These are phyloP conservation scores for Protosalanx chinensis DNA, from an alignment of 2,797 vertebrate species.

Conservation along the genomic window DNA sequence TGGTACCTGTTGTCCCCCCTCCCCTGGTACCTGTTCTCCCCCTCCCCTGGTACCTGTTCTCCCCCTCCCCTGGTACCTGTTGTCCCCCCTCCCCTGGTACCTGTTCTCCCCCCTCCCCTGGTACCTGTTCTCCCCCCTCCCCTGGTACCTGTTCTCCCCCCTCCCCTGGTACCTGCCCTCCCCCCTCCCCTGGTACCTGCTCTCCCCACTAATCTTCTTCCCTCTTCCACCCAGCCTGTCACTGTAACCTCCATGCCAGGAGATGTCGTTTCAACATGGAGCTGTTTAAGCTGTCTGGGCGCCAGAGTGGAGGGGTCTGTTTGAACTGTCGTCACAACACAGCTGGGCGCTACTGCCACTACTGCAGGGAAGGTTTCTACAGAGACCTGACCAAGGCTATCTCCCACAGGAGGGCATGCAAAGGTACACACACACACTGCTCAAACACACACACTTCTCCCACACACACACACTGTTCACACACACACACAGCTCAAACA, in stretches of 20 bases:
- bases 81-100: not conserved
- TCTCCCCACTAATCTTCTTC: not conserved
- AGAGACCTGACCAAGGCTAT: conserved; percentile 95
- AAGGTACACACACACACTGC: conserved; percentile 73
- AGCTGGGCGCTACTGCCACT: conserved; percentile 94
- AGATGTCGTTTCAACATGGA: conserved; percentile 99
- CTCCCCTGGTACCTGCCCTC: not conserved
- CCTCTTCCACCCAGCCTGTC: conserved; percentile 77
- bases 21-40: too few relatives aligned
- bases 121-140: not conserved
- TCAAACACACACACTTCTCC: conserved; percentile 53
- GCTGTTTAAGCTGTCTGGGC: conserved; percentile 93
- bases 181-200: not conserved
- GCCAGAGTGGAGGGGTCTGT: conserved; percentile 92
- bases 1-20: too few relatives aligned
- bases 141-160: not conserved
- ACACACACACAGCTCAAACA: conserved; percentile 4
- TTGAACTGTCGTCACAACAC: conserved; percentile 98
- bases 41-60: too few relatives aligned
- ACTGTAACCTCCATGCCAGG: conserved; percentile 95
- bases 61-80: not conserved
- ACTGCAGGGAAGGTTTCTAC: conserved; percentile 98
- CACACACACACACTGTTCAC: not conserved
- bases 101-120: not conserved
- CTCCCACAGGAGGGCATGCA: conserved; percentile 92